Base-by-base conservation (phyloP, 2,888 invertebrate species). In the Cantharis rufa region DNA sequence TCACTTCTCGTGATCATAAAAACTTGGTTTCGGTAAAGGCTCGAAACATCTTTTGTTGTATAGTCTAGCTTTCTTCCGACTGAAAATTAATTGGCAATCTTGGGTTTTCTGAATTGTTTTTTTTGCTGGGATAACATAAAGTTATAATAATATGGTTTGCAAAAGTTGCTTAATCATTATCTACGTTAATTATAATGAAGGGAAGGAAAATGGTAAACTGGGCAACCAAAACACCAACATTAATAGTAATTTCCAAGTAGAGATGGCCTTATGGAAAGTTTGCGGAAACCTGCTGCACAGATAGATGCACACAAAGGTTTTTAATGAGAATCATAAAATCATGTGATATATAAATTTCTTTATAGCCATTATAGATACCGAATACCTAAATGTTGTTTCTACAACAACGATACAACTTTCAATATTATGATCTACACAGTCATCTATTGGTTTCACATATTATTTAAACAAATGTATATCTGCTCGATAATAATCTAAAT, bases 1-100 rank as follows among this genome's bases (percentile, higher is more conserved):
- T 74, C 69, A 69, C 74, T 74, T 74, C 74, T 62, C 69, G 69
- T 27, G 73, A 64, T 24, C 32, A 62, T 66, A 72, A 28, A 21
- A 69, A 48, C 18, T 70, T 70, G 18, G 15, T 61, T 70, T 32
- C 9, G 15, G 61, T 66, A 66, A 66, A 32, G 7, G 48, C 48
- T 48, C 13, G 18, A 21, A 63, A 11, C 27, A 27, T 28, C 16
- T 18, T 21, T 70, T 32, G 48, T 24, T 61, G n/a, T 10, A n/a
- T n/a, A 11, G 5, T 15, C 32, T 70, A 21, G 10, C n/a, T 28
- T 69, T 18, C 1, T 24, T 27, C 27, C 9, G 9, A 21, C 9
- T 68, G 1, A 10, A 27, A 15, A n/a, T 24, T 24, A 21, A 24
- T 15, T 7, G n/a, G 7, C 1, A 48, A 48, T n/a, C 4, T 48